Percentiles rank a stretch among this genome's conserved stretches.
Conservation (phyloP, 2,113 vertebrate genomes). For the Apaloderma vittatum region DNA sequence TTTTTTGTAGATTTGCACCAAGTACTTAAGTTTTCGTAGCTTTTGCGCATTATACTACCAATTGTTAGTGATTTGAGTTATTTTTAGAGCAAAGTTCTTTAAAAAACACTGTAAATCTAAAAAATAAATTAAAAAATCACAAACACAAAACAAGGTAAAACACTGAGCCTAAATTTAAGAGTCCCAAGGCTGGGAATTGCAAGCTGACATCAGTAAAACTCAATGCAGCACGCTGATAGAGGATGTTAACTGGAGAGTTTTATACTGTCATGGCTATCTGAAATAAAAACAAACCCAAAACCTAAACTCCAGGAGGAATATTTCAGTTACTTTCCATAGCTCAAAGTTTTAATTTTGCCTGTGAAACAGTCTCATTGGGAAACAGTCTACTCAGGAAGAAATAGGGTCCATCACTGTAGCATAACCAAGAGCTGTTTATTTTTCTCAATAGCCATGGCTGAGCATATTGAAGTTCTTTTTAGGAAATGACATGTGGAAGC, state of each 20-base stretch:
- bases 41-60: background rate
- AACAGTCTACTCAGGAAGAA: background rate
- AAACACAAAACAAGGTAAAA: no score
- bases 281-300: background rate
- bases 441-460: background rate
- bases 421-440: background rate
- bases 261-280: background rate
- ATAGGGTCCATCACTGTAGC: background rate
- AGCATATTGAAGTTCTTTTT: background rate
- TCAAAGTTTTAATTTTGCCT: background rate
- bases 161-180: background rate
- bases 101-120: background rate
- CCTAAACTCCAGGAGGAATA: background rate
- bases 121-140: background rate
- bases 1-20: background rate
- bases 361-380: background rate
- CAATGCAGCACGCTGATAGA: background rate
- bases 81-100: background rate
- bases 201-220: background rate
- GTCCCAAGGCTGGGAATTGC: background rate
- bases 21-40: background rate
- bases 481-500: background rate
- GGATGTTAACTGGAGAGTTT: background rate
- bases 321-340: background rate
- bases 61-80: background rate